phyloP scores from a whole-genome alignment of 2,797 vertebrate species.

The Propithecus deckenii region DNA sequence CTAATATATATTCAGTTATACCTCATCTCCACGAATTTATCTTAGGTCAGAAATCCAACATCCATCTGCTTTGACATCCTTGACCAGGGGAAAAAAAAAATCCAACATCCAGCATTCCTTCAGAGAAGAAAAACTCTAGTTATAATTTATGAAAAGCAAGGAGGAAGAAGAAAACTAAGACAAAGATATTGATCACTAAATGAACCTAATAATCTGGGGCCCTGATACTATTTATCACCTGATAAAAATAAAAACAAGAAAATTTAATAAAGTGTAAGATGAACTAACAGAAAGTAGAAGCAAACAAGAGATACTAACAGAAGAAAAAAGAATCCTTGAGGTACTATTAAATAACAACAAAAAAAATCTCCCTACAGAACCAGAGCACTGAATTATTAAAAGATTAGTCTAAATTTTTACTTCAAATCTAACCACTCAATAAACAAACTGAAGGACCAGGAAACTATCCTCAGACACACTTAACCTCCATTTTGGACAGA shows the following conservation, averaged over 20 bases:
- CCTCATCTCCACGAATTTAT: slow-evolving; percentile 3
- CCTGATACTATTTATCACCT: neutral
- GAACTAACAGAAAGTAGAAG: neutral
- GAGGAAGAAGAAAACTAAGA: slow-evolving; percentile 26
- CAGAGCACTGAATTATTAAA: neutral
- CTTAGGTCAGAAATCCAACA: slow-evolving; percentile 23
- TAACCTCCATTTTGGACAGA: slow-evolving; percentile 11
- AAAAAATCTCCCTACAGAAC: neutral
- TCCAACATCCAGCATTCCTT: slow-evolving; percentile 41
- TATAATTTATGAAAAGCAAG: slow-evolving; percentile 21
- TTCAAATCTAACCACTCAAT: slow-evolving; percentile 35
- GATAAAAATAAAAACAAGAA: slow-evolving; percentile 34
- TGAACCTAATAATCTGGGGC: neutral
- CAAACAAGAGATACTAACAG: neutral
- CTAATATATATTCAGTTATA: neutral
- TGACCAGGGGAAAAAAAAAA: neutral
- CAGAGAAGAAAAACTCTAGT: slow-evolving; percentile 27
- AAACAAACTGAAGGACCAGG: slow-evolving; percentile 28
- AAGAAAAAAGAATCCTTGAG: neutral
- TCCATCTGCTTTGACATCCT: neutral
- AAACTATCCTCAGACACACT: slow-evolving; percentile 41
- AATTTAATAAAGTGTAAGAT: slow-evolving; percentile 49
- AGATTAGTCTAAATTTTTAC: neutral
- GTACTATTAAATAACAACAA: neutral
- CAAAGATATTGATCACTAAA: slow-evolving; percentile 45